Conservation (phyloP, 2,888 invertebrate genomes). For the Xestia c-nigrum region DNA sequence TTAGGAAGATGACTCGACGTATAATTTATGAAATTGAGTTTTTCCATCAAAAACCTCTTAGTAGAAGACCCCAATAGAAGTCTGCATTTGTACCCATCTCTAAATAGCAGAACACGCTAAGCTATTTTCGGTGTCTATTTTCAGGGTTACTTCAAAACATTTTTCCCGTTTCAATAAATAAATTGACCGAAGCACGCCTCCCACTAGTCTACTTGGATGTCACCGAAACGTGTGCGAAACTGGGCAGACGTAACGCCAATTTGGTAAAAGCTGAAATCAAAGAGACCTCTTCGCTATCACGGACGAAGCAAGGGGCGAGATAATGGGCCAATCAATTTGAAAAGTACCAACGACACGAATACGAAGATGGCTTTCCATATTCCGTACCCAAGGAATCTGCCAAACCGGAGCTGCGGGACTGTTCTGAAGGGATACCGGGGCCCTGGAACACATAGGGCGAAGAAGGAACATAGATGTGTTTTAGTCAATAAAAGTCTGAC, state of each 20-base stretch:
- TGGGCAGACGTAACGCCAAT: slow-evolving; percentile 3
- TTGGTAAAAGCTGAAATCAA: slow-evolving; percentile 1
- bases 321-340: background rate
- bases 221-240: background rate
- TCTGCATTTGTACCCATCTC: background rate
- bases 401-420: background rate
- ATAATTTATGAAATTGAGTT: background rate
- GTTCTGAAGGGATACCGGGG: no score
- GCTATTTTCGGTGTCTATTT: background rate
- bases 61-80: background rate
- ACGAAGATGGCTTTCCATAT: background rate
- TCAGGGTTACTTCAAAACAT: background rate
- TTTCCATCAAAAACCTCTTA: background rate
- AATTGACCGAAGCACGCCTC: background rate
- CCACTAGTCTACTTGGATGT: background rate
- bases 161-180: background rate
- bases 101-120: background rate
- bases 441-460: no score
- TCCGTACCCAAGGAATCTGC: background rate
- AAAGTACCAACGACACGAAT: background rate
- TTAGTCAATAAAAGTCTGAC: no score
- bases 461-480: no score
- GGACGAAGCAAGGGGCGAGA: background rate
- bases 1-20: background rate
- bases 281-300: background rate